Evolutionary conservation across 1,140 invertebrate genomes (phyloP).

Genomic region (Stegodyphus dumicola): DNA sequence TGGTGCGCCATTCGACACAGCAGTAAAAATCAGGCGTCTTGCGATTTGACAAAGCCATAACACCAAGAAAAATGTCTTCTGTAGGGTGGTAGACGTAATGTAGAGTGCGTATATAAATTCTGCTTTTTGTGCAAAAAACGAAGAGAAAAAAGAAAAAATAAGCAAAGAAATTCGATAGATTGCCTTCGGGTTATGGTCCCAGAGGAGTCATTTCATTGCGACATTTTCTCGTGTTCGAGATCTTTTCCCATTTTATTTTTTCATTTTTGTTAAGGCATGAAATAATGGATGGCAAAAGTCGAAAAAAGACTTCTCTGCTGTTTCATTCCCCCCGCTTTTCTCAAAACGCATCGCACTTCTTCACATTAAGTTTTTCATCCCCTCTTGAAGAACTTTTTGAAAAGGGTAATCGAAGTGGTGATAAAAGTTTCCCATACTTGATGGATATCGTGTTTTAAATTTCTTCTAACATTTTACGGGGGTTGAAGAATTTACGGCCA

Average conservation of each 20-base stretch:
- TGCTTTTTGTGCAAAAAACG: slow-evolving; percentile 29
- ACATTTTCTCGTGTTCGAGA: slow-evolving; percentile 37
- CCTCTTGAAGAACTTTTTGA: slow-evolving; percentile 29
- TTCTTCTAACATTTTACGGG: neutral
- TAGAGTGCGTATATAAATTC: slow-evolving; percentile 53
- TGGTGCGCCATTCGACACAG: slow-evolving; percentile 36
- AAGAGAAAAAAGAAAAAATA: neutral
- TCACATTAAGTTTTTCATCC: slow-evolving; percentile 37
- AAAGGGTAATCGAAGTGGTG: slow-evolving; percentile 57
- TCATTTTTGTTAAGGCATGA: slow-evolving; percentile 33
- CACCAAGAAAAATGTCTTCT: slow-evolving; percentile 48
- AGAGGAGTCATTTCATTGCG: slow-evolving; percentile 38
- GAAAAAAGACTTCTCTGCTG: neutral
- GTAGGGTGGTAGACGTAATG: slow-evolving; percentile 40
- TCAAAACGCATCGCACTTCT: slow-evolving; percentile 3
- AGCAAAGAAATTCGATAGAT: slow-evolving; percentile 18
- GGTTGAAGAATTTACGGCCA: neutral
- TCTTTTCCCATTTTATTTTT: slow-evolving; percentile 17
- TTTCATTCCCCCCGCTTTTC: too few relatives aligned
- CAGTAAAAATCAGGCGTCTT: slow-evolving; percentile 56
- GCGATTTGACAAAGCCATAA: slow-evolving; percentile 56
- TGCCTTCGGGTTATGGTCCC: slow-evolving; percentile 42
- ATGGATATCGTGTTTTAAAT: slow-evolving; percentile 33
- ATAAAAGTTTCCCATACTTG: slow-evolving; percentile 38
- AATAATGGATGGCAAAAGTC: slow-evolving; percentile 45